Evolutionary conservation across 2,888 invertebrate species (phyloP), one percentile per base, ranked within the genome.

Genomic region (Azorinus chamasolen): DNA sequence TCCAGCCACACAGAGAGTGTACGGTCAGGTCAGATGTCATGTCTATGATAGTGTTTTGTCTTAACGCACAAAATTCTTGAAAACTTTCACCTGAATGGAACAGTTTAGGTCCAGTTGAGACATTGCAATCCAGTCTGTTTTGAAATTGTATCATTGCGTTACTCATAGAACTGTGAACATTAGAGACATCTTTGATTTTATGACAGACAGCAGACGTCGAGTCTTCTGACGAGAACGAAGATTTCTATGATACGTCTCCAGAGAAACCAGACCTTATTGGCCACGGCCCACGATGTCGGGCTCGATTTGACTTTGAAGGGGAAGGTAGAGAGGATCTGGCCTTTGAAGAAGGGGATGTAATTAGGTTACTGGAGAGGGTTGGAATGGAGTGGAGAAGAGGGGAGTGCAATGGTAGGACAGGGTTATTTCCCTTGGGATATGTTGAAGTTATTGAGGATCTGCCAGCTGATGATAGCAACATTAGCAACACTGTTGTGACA

Each of bases 371-470:
- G 16, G 86, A 84, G 12, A 76, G 80, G 25, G 84, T 88, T 4
- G 90, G 88, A 3, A 75, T 77, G n/a, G 92, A 91, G 43, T 92
- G 92, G 92, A 62, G 91, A 68, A 84, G 78, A 62, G 92, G 92
- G 45, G 86, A 89, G 64, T 64, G 88, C 16, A 71, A 86, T 83
- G 90, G 87, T 2, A 79, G 66, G 10, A 78, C 75, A 16, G 93
- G 93, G 12, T 91, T 93, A 83, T 94, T 94, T 86, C 94, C 94
- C 6, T 83, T 91, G 50, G 88, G 93, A 1, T 94, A 93, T 89
- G 93, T 93, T 1, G 93, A 94, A 53, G 79, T 89, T 5, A 86
- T 90, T 41, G 89, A 90, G 61, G 89, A 89, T 68, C 62, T 90
- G 14, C 87, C 88, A 18, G 32, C 64, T 57, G 63, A 59, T 18